phyloP scores from a whole-genome alignment of 2,888 invertebrate species.

The Cantharis rufa region DNA sequence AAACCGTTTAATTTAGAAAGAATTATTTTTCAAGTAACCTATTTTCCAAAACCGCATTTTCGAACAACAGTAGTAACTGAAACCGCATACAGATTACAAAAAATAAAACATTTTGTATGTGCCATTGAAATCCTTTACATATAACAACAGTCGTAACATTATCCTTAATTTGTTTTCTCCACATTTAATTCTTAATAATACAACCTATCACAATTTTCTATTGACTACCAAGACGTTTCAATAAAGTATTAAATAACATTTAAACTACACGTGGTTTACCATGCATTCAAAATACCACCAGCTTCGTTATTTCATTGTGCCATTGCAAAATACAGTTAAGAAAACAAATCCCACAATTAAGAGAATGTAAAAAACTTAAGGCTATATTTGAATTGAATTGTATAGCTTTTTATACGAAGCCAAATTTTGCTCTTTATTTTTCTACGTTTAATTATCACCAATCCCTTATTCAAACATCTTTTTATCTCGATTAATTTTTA shows the following conservation, averaged over 20 bases:
- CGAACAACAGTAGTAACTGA: background rate
- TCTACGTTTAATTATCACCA: background rate
- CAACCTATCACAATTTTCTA: conserved; percentile 31
- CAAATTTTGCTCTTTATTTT: background rate
- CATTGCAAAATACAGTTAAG: conserved; percentile 35
- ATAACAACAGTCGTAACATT: conserved; percentile 31
- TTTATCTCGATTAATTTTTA: background rate
- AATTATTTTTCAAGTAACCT: background rate
- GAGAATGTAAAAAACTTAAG: conserved; percentile 9
- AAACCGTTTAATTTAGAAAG: background rate
- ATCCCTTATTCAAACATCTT: too few relatives aligned
- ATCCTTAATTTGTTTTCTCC: conserved; percentile 36
- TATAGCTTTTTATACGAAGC: background rate
- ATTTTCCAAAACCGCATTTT: background rate
- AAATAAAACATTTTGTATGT: conserved; percentile 9
- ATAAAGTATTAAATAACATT: conserved; percentile 38
- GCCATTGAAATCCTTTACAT: conserved; percentile 23
- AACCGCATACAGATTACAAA: conserved; percentile 4
- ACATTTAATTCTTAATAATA: conserved; percentile 25
- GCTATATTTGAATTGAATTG: background rate
- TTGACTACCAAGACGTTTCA: conserved; percentile 35
- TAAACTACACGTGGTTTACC: conserved; percentile 34
- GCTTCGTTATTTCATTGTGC: conserved; percentile 34
- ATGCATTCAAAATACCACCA: conserved; percentile 28
- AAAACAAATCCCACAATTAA: conserved; percentile 36